Base-by-base conservation (phyloP, 2,113 vertebrate genomes). In the Phyllostomus hastatus region DNA sequence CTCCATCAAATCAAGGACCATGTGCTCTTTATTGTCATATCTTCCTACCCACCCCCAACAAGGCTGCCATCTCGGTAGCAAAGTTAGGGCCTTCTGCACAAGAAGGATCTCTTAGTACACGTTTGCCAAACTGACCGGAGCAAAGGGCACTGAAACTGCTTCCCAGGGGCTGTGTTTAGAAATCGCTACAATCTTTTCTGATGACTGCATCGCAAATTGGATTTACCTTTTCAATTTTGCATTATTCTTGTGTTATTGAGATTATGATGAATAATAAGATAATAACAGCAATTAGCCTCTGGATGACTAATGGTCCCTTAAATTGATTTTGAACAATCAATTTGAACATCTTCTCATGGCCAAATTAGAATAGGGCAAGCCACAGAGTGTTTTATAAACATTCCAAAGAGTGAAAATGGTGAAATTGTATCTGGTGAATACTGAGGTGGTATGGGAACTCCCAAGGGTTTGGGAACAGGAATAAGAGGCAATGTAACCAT, bases 181-280 rank as follows among this genome's bases (percentile, higher is more conserved):
- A 97, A 96, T 91, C 43, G 0, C 82, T 80, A 86, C 0, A 1
- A 91, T 96, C 73, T 96, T 97, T 92, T 94, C 72, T 57, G 70
- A 93, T 81, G 90, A 96, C 88, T 97, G 88, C 78, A 92, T 88
- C 91, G 91, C 73, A 97, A 96, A 97, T 97, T 97, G 82, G 92
- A 97, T 97, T 98, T 97, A 96, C 94, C 91, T 97, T 96, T 97
- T 97, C 95, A 98, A 96, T 97, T 97, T 96, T 96, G 64, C 73
- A 84, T 98, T 96, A 97, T 98, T 97, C 96, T 96, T 95, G 50
- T 91, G 91, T 89, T 96, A 96, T 96, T 97, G 93, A 79, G 86
- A 98, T 98, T 97, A 97, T 97, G 92, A 97, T 97, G 95, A 97
- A 96, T 96, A 98, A 97, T 96, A 97, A 96, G 95, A 96, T 97